A percentile compares a stretch with the other conserved stretches of the same genome.
These are phyloP conservation scores for Dendrolimus punctatus DNA, from an alignment of 1,140 invertebrate species.

Conservation along the genomic window DNA sequence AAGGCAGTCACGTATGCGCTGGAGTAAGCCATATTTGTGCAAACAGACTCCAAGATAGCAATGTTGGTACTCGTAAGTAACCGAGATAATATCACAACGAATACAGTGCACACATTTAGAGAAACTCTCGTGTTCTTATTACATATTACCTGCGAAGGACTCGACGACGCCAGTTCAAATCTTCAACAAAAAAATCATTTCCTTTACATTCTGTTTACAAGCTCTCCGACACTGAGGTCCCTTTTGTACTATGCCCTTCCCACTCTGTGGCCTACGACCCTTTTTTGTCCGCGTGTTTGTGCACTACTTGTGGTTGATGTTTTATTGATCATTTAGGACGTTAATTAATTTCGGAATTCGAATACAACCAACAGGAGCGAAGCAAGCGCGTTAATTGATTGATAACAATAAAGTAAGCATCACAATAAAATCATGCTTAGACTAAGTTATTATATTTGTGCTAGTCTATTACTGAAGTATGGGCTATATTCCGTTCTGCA, in stretches of 20 bases:
- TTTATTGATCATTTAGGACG: slow-evolving; percentile 4
- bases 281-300: slow-evolving; percentile 57
- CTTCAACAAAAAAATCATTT: slow-evolving; percentile 56
- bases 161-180: slow-evolving; percentile 42
- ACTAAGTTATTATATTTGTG: too few species aligned
- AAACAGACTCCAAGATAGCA: slow-evolving; percentile 55
- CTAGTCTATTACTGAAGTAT: too few species aligned
- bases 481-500: too few species aligned
- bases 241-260: slow-evolving; percentile 42
- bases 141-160: slow-evolving; percentile 42
- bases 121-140: slow-evolving; percentile 31
- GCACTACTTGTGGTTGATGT: slow-evolving; percentile 17
- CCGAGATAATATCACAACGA: slow-evolving; percentile 46
- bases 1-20: slow-evolving; percentile 38
- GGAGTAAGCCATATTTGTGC: slow-evolving; percentile 53
- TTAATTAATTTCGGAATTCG: background rate
- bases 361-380: background rate
- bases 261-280: slow-evolving; percentile 35
- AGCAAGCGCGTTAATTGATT: too few species aligned
- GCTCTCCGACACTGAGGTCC: slow-evolving; percentile 62
- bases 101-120: slow-evolving; percentile 27
- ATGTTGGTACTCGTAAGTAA: slow-evolving; percentile 53
- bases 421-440: too few species aligned
- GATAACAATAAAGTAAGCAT: too few species aligned
- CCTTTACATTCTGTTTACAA: slow-evolving; percentile 63